Conservation (phyloP, 2,113 vertebrate species). For the Porphyrio hochstetteri region DNA sequence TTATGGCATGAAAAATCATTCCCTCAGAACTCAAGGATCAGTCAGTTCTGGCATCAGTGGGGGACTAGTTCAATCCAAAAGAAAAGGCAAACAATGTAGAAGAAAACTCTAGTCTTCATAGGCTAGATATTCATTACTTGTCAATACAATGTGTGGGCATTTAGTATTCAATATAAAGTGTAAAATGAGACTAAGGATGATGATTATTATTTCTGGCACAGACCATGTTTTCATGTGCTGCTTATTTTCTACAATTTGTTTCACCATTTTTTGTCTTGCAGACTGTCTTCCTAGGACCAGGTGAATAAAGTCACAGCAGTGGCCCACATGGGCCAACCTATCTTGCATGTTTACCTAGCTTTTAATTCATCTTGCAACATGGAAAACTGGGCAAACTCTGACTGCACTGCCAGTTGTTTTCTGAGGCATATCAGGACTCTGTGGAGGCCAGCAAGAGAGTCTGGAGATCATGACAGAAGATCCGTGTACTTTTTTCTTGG, state of each 20-base stretch:
- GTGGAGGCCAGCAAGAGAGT: neutral
- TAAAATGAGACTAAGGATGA: neutral
- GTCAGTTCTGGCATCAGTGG: neutral
- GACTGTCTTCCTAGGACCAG: neutral
- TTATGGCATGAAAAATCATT: neutral
- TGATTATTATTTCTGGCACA: neutral
- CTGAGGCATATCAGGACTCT: neutral
- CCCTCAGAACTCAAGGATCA: neutral
- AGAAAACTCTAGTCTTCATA: neutral
- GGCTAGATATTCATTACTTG: neutral
- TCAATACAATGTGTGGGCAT: too few relatives aligned
- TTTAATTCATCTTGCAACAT: neutral
- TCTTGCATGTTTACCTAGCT: neutral
- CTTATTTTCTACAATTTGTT: neutral
- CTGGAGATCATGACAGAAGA: neutral
- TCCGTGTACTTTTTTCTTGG: fast-evolving
- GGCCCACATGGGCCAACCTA: neutral
- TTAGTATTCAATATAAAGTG: neutral
- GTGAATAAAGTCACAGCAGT: neutral
- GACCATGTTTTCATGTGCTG: neutral
- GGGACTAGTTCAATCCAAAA: neutral
- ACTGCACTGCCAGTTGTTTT: neutral
- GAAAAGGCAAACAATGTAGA: neutral
- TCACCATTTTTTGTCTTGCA: neutral
- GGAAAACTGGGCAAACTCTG: neutral